phyloP scores from a whole-genome alignment of 2,113 vertebrate genomes.

The Oophaga pumilio region DNA sequence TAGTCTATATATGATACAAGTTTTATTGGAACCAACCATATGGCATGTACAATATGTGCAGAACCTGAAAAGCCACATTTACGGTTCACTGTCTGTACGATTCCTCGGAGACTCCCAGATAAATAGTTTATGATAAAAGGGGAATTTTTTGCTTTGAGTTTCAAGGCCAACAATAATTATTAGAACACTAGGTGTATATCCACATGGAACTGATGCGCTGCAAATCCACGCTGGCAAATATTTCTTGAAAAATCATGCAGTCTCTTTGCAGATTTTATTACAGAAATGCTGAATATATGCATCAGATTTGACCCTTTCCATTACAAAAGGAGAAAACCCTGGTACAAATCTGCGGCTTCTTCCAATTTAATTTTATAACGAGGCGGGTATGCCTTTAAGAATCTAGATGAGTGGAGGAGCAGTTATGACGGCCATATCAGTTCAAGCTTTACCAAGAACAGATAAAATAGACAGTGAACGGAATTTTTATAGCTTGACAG shows the following conservation, averaged over 20 bases:
- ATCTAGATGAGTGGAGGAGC: background rate
- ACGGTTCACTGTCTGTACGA: background rate
- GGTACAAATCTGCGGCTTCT: too few species aligned
- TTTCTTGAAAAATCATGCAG: too few species aligned
- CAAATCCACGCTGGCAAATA: too few species aligned
- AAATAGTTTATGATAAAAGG: background rate
- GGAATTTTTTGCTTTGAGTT: background rate
- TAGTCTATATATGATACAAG: background rate
- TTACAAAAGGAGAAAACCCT: too few species aligned
- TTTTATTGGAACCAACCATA: constrained; percentile 8
- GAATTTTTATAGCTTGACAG: too few species aligned
- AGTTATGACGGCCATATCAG: background rate
- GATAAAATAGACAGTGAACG: too few species aligned
- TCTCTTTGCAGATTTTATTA: too few species aligned
- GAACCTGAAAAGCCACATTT: constrained; percentile 4
- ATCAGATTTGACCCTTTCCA: background rate
- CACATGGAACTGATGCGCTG: too few species aligned
- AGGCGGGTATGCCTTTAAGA: background rate
- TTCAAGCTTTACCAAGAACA: too few species aligned
- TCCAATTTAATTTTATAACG: background rate
- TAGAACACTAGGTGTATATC: background rate
- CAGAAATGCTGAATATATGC: too few species aligned
- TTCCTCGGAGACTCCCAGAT: background rate
- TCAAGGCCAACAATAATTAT: background rate
- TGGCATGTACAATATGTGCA: constrained; percentile 20